Evolutionary conservation across 2,113 vertebrate species (phyloP).

Genomic region (Saguinus imperator): DNA sequence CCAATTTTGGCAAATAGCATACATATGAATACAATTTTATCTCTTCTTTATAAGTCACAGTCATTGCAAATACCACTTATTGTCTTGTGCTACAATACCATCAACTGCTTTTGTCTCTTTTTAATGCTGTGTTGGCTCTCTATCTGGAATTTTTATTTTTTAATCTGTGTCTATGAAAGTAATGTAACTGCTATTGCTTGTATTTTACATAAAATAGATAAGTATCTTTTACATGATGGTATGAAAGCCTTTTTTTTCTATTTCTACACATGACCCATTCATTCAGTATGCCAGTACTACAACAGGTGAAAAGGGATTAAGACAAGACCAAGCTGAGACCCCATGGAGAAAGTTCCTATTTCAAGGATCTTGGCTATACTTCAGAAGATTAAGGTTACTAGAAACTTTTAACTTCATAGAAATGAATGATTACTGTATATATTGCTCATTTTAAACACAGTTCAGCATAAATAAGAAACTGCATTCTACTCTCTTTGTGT

Average conservation of each 20-base stretch:
- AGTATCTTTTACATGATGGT: neutral
- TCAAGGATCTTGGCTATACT: neutral
- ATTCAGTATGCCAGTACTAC: neutral
- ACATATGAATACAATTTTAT: neutral
- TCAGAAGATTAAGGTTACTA: neutral
- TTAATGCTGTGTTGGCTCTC: neutral
- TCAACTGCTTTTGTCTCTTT: neutral
- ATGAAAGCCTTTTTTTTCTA: neutral
- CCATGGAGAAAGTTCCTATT: neutral
- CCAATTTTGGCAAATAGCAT: constrained; percentile 10
- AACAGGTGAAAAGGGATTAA: neutral
- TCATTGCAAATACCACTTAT: neutral
- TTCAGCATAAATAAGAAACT: neutral
- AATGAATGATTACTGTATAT: neutral
- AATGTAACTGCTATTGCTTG: neutral
- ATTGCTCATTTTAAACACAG: neutral
- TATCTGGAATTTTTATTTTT: neutral
- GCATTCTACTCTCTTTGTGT: neutral
- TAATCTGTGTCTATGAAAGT: neutral
- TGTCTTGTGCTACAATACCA: too few relatives aligned
- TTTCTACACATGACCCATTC: neutral
- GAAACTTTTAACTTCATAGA: neutral
- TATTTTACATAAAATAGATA: neutral
- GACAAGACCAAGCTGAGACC: neutral
- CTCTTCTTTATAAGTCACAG: neutral